Evolutionary conservation across 2,113 vertebrate genomes (phyloP).

Genomic region (Erythrolamprus reginae): DNA sequence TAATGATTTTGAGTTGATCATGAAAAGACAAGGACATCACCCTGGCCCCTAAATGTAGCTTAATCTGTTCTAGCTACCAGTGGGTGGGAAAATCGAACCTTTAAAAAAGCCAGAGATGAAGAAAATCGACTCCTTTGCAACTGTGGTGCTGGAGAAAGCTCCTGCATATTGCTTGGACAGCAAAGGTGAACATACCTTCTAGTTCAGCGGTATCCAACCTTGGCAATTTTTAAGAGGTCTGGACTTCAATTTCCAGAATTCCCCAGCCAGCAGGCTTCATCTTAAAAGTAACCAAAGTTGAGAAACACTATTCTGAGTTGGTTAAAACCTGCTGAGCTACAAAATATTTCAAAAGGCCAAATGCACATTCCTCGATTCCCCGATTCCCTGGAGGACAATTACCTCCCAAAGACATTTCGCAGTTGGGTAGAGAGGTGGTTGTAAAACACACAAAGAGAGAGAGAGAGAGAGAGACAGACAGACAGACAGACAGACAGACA

Average conservation of each 20-base stretch:
- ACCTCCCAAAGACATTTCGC: neutral
- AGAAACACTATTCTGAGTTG: neutral
- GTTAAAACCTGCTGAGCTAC: neutral
- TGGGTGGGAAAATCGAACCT: too few relatives aligned
- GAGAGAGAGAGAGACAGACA: too few relatives aligned
- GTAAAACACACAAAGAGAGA: neutral
- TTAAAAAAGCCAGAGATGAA: too few relatives aligned
- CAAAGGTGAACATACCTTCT: neutral
- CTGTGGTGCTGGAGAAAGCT: too few relatives aligned
- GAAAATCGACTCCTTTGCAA: too few relatives aligned
- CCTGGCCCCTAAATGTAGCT: too few relatives aligned
- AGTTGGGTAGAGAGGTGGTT: neutral
- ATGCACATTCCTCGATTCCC: neutral
- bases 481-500: too few relatives aligned
- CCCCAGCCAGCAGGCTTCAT: neutral
- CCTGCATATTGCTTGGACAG: too few relatives aligned
- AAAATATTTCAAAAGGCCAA: slow-evolving; percentile 5
- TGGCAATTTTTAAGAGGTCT: neutral
- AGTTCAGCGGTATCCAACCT: neutral
- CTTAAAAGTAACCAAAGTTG: neutral
- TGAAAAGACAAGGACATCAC: too few relatives aligned
- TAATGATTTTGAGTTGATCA: too few relatives aligned
- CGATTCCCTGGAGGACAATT: neutral
- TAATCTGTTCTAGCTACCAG: too few relatives aligned
- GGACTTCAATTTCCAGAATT: neutral